Evolutionary conservation across 2,888 invertebrate genomes (phyloP), one percentile per base, ranked within the genome.

Genomic region (Leucoptera coffeella): DNA sequence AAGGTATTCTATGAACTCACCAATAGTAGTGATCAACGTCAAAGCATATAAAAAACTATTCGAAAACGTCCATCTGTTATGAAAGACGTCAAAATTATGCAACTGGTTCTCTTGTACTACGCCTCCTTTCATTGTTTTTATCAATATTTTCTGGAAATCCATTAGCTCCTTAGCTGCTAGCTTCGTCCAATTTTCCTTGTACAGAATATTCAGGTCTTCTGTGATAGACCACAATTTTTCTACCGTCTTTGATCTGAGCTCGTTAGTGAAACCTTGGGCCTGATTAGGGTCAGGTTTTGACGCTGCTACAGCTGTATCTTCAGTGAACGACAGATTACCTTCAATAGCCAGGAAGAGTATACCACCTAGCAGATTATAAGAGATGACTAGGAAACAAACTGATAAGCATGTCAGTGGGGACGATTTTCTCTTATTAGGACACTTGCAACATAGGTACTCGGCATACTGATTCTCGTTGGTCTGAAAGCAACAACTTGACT

Each of bases 11-110:
- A 2, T 2, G 13, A 15, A 64, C 83, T 81, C 58, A 93, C 93
- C 93, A 41, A 93, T 93, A 20, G 93, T 94, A 6, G 93, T 93
- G 47, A 94, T 93, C 37, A 95, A 80, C 12, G 94, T 93, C 39
- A 94, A 74, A 14, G 92, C 92, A 54, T 94, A 95, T 26, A 95
- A 75, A 50, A 94, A 88, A 39, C 92, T 90, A 37, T 89, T 87
- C 35, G 91, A 85, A 56, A 93, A 91, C 24, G 89, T 89, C 92
- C 93, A 94, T 39, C 82, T 76, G 47, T 85, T 82, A 39, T 78
- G 61, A 26, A 53, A 51, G 19, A 72, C 65, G 30, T 37, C 45
- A 4, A 43, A 41, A 22, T 40, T 41, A 5, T 36, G 25, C 7
- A 42, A 20, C 4, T 11, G 34, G 12, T 19, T 24, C n/a, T 20